phyloP scores from a whole-genome alignment of 2,113 vertebrate species.

The Oceanites oceanicus region DNA sequence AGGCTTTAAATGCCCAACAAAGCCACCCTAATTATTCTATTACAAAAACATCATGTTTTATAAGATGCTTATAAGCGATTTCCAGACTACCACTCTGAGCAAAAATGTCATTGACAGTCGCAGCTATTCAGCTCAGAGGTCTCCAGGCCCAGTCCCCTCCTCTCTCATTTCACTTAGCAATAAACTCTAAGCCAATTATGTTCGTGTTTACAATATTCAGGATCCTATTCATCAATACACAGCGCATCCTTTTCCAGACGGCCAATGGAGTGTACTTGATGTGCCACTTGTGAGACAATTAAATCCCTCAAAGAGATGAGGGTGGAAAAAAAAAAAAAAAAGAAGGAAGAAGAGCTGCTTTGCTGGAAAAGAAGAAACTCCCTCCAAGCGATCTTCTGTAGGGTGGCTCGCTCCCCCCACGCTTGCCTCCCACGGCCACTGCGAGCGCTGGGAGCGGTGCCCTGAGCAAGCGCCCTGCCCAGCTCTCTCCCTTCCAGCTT shows the following conservation, averaged over 20 bases:
- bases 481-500: neutral
- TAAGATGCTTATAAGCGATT: slow-evolving; percentile 41
- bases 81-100: neutral
- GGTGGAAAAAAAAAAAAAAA: neutral
- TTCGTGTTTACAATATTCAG: slow-evolving; percentile 48
- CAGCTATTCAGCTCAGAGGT: slow-evolving; percentile 60
- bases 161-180: slow-evolving; percentile 57
- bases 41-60: slow-evolving; percentile 37
- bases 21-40: slow-evolving; percentile 1
- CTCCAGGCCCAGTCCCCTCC: slow-evolving; percentile 37
- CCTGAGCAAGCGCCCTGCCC: neutral
- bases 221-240: slow-evolving; percentile 21
- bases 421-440: neutral
- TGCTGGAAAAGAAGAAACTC: slow-evolving; percentile 1
- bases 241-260: neutral
- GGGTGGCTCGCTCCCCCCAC: neutral
- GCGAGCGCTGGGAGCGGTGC: neutral
- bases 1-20: slow-evolving; percentile 57
- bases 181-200: slow-evolving; percentile 50
- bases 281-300: slow-evolving; percentile 63
- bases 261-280: slow-evolving; percentile 39
- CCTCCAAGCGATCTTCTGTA: neutral
- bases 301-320: slow-evolving; percentile 51
- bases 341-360: slow-evolving; percentile 6
- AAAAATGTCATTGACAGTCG: neutral